Percentiles rank a stretch among this genome's conserved stretches.
These are phyloP conservation scores for Onychomys leucogaster DNA, from an alignment of 2,797 vertebrate species.

Conservation along the genomic window DNA sequence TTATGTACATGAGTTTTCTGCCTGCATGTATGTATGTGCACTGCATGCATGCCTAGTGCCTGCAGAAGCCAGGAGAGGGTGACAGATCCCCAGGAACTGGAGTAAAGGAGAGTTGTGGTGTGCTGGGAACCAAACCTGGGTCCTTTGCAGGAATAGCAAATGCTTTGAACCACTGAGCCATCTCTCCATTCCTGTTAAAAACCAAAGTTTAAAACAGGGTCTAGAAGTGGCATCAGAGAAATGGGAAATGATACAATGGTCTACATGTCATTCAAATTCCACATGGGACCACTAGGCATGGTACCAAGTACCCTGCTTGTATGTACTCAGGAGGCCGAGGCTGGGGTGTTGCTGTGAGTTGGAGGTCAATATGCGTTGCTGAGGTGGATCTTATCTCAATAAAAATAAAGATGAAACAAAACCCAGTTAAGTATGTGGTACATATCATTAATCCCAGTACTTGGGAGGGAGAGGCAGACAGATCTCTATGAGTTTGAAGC, in stretches of 20 bases:
- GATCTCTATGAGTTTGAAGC: neutral
- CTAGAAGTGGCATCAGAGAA: slow-evolving; percentile 17
- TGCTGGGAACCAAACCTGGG: neutral
- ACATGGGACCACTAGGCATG: neutral
- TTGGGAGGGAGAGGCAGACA: neutral
- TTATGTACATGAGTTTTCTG: neutral
- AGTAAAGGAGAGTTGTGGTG: neutral
- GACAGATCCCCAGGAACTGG: neutral
- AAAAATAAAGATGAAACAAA: neutral
- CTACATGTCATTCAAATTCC: neutral
- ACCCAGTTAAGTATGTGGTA: neutral
- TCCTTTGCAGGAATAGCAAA: neutral
- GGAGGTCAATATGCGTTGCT: neutral
- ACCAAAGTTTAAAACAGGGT: slow-evolving; percentile 29
- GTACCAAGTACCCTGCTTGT: too few relatives aligned
- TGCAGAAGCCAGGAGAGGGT: neutral
- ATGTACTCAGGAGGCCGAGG: neutral
- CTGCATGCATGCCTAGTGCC: neutral
- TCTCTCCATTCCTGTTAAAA: neutral
- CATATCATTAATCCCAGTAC: neutral
- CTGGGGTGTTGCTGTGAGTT: neutral
- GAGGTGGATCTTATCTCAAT: neutral
- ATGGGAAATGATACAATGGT: neutral
- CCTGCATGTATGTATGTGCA: neutral
- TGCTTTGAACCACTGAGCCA: neutral